phyloP scores from a whole-genome alignment of 1,140 invertebrate genomes.

The Lepidurus arcticus region DNA sequence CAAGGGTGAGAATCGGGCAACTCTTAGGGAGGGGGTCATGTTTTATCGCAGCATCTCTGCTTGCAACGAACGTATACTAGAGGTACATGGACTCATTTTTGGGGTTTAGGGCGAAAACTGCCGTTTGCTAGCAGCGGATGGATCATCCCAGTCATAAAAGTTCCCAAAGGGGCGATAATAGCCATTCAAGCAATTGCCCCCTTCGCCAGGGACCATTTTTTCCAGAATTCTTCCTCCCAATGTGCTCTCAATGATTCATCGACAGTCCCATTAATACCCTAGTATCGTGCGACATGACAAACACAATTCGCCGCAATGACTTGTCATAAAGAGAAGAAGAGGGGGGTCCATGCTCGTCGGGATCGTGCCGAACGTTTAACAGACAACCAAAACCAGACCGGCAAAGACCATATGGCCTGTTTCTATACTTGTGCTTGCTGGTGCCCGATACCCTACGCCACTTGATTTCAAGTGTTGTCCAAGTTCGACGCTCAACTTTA shows the following conservation, averaged over 20 bases:
- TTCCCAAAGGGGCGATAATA: conserved; percentile 21
- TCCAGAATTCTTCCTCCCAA: not conserved
- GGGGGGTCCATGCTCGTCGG: too few relatives aligned
- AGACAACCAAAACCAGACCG: too few relatives aligned
- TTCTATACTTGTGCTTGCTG: not conserved
- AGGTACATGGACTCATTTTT: not conserved
- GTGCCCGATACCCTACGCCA: not conserved
- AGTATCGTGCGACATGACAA: not conserved
- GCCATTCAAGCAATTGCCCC: not conserved
- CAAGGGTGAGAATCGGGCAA: not conserved
- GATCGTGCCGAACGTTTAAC: too few relatives aligned
- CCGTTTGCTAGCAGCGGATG: not conserved
- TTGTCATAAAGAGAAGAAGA: not conserved
- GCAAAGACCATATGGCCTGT: not conserved
- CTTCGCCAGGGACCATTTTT: not conserved
- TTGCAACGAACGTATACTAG: not conserved
- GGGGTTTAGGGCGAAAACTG: not conserved
- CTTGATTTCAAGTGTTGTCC: conserved; percentile 3
- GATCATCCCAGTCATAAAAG: conserved; percentile 18
- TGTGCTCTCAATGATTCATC: conserved; percentile 16
- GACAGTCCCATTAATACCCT: not conserved
- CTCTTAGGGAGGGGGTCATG: not conserved
- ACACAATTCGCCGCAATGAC: conserved; percentile 7
- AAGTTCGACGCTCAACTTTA: not conserved
- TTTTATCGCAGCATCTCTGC: conserved; percentile 14